phyloP scores from a whole-genome alignment of 2,113 vertebrate species.

The Chaetops frenatus region DNA sequence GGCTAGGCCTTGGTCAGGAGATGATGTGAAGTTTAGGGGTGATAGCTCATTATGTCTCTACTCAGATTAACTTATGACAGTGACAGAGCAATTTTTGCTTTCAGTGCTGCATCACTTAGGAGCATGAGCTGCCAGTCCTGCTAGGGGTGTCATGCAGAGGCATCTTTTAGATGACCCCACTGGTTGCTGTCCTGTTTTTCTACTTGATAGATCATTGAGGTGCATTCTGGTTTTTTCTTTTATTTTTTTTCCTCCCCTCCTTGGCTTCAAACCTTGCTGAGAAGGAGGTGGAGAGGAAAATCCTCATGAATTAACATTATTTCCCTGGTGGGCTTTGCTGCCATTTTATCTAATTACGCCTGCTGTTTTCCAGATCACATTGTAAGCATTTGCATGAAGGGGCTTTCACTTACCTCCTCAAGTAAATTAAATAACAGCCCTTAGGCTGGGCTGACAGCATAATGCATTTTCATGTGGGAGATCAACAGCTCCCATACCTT shows the following conservation, averaged over 20 bases:
- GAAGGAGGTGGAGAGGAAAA: conserved; percentile 45
- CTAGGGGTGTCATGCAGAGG: background rate
- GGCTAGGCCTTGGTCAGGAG: background rate
- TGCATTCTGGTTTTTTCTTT: background rate
- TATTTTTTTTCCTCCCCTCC: background rate
- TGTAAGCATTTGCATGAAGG: conserved; percentile 63
- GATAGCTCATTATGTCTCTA: background rate
- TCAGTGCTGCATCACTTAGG: background rate
- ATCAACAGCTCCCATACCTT: conserved; percentile 57
- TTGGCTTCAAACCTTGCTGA: conserved; percentile 33
- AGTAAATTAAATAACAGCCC: conserved; percentile 66
- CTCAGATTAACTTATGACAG: background rate
- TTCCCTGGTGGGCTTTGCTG: conserved; percentile 57
- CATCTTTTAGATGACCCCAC: background rate
- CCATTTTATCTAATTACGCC: conserved; percentile 64
- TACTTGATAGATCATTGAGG: background rate
- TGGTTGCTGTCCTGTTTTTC: background rate
- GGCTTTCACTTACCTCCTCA: conserved; percentile 66
- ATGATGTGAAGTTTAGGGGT: background rate
- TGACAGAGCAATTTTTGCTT: background rate
- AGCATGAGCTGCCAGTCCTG: background rate
- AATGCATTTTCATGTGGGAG: conserved; percentile 58
- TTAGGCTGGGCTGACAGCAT: conserved; percentile 58
- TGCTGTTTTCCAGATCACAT: conserved; percentile 65
- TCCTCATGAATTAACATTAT: conserved; percentile 51